These are phyloP conservation scores for Clistopyga incitator DNA, from an alignment of 2,888 invertebrate species.

Conservation along the genomic window DNA sequence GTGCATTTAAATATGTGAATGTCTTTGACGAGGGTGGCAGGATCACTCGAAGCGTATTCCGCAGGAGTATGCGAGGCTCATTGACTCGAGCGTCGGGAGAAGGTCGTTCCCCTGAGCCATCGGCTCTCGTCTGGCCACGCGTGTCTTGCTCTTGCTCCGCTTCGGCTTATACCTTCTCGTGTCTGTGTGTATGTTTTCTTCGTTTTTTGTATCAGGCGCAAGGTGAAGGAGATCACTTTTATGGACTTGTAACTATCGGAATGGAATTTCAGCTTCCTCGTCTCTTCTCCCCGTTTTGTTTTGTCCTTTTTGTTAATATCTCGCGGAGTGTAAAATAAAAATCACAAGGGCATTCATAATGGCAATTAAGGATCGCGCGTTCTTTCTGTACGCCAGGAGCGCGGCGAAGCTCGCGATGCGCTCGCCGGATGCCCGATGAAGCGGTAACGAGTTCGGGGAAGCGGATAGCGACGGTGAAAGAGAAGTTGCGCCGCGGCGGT, in stretches of 20 bases:
- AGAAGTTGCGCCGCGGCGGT: conserved; percentile 20
- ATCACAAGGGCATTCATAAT: conserved; percentile 54
- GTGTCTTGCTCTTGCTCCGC: conserved; percentile 38
- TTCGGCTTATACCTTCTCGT: neutral
- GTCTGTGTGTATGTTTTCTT: no score
- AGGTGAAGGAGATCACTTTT: conserved; percentile 57
- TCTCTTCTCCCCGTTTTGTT: conserved; percentile 30
- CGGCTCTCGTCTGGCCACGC: conserved; percentile 18
- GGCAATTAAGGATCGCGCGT: conserved; percentile 62
- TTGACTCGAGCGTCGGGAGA: conserved; percentile 14
- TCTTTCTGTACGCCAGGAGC: conserved; percentile 15
- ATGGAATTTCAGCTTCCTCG: conserved; percentile 53
- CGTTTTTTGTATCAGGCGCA: conserved; percentile 26
- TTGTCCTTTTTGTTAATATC: conserved; percentile 17
- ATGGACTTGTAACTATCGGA: conserved; percentile 58
- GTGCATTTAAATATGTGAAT: neutral
- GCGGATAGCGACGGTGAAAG: conserved; percentile 3
- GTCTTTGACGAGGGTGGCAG: conserved; percentile 16
- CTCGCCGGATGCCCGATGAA: conserved; percentile 54
- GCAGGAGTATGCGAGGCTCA: neutral
- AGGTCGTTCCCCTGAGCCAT: conserved; percentile 1
- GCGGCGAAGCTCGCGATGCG: conserved; percentile 10
- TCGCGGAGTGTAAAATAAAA: conserved; percentile 54
- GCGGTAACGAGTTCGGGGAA: conserved; percentile 68
- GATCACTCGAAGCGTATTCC: neutral